Base-by-base conservation (phyloP, 2,888 invertebrate species). In the Deilephila porcellus region DNA sequence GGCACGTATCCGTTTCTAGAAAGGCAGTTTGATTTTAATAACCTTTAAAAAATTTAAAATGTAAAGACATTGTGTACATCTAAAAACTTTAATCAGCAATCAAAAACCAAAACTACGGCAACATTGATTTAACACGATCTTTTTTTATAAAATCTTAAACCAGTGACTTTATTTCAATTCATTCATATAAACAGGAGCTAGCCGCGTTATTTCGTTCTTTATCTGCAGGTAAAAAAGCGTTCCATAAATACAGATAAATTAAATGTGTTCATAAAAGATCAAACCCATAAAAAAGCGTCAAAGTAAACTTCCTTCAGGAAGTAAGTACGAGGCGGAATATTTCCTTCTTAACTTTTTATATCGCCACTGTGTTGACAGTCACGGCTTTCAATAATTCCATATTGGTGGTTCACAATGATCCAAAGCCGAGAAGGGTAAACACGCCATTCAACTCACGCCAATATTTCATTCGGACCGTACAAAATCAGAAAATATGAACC, bases 401-500 rank as follows among this genome's bases (percentile, higher is more conserved):
- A 87, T 86, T 84, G 85, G 81, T 79, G 82, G 83, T 84, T 85
- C 82, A 93, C 93, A 94, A 93, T 91, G 85, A 87, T 85, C 87
- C 81, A 86, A 86, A 88, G 88, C 91, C 87, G 84, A 87, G 90
- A 89, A 91, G 88, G 86, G 91, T 92, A 94, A 94, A 94, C 92
- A 94, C 80, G 77, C 87, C 82, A 90, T 92, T 90, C 88, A 90
- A 82, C 80, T 83, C 86, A 88, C 89, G 84, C 85, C 86, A 85
- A 85, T 87, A 88, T 85, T 87, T 90, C 86, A 88, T 81, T 86
- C 86, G 81, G 86, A 90, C 89, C 93, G 90, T 92, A 90, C 77
- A 87, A 88, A 94, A 93, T 94, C 89, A 88, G 82, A 90, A 93
- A 89, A 91, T 94, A 94, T 93, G 91, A 92, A 90, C 89, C 89